A percentile compares a stretch with the other conserved stretches of the same genome.
These are phyloP conservation scores for Galago senegalensis DNA, from an alignment of 2,797 vertebrate species.

Conservation along the genomic window DNA sequence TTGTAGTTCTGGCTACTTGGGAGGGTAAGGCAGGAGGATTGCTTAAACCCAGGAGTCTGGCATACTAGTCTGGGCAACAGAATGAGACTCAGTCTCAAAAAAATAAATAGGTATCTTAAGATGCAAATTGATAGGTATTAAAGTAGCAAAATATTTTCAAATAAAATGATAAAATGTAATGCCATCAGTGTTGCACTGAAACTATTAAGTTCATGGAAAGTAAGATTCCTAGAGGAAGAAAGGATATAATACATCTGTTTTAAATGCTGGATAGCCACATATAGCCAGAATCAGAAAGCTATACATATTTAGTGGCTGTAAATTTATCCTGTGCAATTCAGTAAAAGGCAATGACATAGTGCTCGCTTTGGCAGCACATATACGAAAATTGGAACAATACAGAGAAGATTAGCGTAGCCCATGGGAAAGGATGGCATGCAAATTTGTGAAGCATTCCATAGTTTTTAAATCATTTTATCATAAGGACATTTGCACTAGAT, in stretches of 20 bases:
- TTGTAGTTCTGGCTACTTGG: too few species aligned
- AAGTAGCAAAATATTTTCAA: conserved; percentile 11
- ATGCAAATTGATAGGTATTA: neutral
- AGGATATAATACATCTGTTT: neutral
- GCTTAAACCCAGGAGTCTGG: too few species aligned
- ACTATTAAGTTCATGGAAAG: neutral
- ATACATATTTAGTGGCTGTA: neutral
- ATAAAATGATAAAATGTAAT: neutral
- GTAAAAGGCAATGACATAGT: neutral
- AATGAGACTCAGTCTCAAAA: too few species aligned
- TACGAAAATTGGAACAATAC: too few species aligned
- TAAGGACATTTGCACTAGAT: too few species aligned
- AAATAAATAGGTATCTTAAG: neutral
- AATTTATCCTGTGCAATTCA: neutral
- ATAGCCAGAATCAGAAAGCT: neutral
- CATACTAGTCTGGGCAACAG: too few species aligned
- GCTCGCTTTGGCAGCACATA: too few species aligned
- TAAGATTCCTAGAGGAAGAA: conserved; percentile 35
- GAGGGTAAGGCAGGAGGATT: too few species aligned
- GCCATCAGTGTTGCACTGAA: neutral
- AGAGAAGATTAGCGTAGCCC: too few species aligned
- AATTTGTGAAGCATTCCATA: too few species aligned
- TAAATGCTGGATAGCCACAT: neutral
- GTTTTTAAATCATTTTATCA: too few species aligned
- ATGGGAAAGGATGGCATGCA: too few species aligned